Evolutionary conservation across 2,888 invertebrate species (phyloP), one percentile per base, ranked within the genome.

Genomic region (Calliopum simillimum): DNA sequence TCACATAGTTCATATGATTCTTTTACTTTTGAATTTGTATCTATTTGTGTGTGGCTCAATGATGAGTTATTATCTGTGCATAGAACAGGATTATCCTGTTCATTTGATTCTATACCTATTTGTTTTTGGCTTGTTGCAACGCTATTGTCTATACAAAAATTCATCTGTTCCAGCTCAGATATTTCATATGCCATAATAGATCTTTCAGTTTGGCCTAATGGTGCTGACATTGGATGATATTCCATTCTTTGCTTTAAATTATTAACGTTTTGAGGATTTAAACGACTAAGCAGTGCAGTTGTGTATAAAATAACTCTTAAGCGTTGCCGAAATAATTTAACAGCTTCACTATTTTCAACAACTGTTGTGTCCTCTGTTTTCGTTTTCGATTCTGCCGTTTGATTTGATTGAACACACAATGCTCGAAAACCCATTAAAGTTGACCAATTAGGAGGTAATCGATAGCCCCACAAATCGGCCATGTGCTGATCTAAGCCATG

Each of bases 351-450:
- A 62, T 67, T 51, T 43, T 70, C 66, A 4, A 61, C 13, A 21
- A 47, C 25, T 3, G 44, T 14, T 12, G 56, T 14, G 2, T 53
- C 47, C 14, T 3, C 19, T 16, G n/a, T 23, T 41, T 47, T 51
- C 41, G 53, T 41, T 44, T 44, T 53, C 47, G 14, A 56, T 44
- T 12, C 44, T 13, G n/a, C 47, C 46, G 4, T 12, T 25, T 61
- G 51, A 5, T 75, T 70, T 0, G 76, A 64, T 19, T 79, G 75
- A 65, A 85, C 80, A 63, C 84, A 84, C 1, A 85, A 53, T 2
- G 82, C 80, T 0, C 86, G 82, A 41, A 86, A 80, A 0, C 80
- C 85, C 71, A 85, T 75, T 66, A 82, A 76, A 3, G 84, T 82
- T 5, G 79, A 78, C 79, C 80, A 85, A 71, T 74, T 86, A 2